These are phyloP conservation scores for Platycheirus rosarum DNA, from an alignment of 2,888 invertebrate genomes.

Conservation along the genomic window DNA sequence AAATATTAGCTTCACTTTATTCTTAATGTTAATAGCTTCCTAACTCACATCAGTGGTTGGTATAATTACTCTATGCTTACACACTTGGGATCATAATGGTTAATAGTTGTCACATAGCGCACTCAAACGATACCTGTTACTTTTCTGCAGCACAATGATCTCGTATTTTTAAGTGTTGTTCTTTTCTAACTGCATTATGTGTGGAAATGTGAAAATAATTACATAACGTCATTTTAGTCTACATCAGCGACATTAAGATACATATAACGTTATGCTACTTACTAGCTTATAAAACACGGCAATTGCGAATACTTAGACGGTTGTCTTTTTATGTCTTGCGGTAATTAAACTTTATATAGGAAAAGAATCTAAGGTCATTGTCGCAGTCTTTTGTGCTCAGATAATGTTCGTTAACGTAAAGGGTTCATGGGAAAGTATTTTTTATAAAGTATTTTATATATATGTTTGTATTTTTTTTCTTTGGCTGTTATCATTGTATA, in stretches of 20 bases:
- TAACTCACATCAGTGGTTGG: slow-evolving; percentile 13
- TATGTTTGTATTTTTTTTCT: too few relatives aligned
- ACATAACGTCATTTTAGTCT: slow-evolving; percentile 46
- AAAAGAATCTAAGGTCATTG: not conserved
- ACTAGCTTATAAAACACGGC: slow-evolving; percentile 57
- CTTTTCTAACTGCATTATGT: slow-evolving; percentile 67
- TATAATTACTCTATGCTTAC: slow-evolving; percentile 55
- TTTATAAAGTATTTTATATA: too few relatives aligned
- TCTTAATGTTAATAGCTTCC: not conserved
- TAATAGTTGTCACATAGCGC: slow-evolving; percentile 68
- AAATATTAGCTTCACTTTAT: not conserved
- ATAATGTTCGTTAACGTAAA: not conserved
- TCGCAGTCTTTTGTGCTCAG: too few relatives aligned
- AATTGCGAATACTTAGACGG: slow-evolving; percentile 1
- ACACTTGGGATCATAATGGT: slow-evolving; percentile 36
- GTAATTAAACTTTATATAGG: slow-evolving; percentile 43
- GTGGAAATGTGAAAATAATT: slow-evolving; percentile 63
- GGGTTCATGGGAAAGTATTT: not conserved
- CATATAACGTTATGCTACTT: slow-evolving; percentile 30
- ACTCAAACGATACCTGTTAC: slow-evolving; percentile 64
- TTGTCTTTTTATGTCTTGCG: slow-evolving; percentile 37
- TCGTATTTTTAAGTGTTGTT: slow-evolving; percentile 16
- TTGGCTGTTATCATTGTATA: too few relatives aligned
- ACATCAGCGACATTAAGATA: slow-evolving; percentile 6
- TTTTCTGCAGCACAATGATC: slow-evolving; percentile 21